These are phyloP conservation scores for Dicyrtoma fusca DNA, from an alignment of 2,888 invertebrate genomes.

Conservation along the genomic window DNA sequence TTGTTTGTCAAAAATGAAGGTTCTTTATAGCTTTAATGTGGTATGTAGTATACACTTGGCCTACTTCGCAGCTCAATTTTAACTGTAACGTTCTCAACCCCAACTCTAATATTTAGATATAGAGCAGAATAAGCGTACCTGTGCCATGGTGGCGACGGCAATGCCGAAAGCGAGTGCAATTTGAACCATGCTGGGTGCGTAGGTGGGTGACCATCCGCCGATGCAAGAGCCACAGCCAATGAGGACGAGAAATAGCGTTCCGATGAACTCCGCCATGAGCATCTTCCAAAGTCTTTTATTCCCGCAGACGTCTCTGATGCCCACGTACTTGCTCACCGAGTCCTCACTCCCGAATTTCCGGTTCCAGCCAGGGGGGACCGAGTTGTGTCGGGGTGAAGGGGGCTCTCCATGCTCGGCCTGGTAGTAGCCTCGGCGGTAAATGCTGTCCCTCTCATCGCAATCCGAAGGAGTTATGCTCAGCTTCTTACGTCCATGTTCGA, in stretches of 20 bases:
- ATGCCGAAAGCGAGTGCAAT: conserved; percentile 85
- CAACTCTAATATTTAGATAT: too few species aligned
- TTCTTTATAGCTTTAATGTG: too few species aligned
- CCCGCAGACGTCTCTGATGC: conserved; percentile 76
- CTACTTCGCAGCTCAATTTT: too few species aligned
- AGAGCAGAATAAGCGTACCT: conserved; percentile 69
- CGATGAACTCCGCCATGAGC: conserved; percentile 82
- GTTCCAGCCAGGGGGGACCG: conserved; percentile 6
- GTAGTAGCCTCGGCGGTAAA: conserved; percentile 15
- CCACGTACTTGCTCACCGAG: conserved; percentile 70
- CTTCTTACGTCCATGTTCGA: not conserved
- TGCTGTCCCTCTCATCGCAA: conserved; percentile 11
- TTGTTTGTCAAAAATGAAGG: too few species aligned
- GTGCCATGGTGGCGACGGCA: conserved; percentile 78
- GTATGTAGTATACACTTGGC: too few species aligned
- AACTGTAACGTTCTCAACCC: too few species aligned
- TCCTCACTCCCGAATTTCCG: conserved; percentile 19
- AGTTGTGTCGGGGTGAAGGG: not conserved
- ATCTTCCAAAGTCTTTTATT: conserved; percentile 79
- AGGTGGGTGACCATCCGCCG: conserved; percentile 60
- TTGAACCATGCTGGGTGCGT: conserved; percentile 66
- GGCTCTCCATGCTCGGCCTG: not conserved
- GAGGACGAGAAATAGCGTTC: conserved; percentile 82
- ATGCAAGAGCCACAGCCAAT: conserved; percentile 82
- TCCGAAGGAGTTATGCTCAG: conserved; percentile 3